Evolutionary conservation across 2,113 vertebrate species (phyloP).

Genomic region (Machaerirhynchus nigripectus): DNA sequence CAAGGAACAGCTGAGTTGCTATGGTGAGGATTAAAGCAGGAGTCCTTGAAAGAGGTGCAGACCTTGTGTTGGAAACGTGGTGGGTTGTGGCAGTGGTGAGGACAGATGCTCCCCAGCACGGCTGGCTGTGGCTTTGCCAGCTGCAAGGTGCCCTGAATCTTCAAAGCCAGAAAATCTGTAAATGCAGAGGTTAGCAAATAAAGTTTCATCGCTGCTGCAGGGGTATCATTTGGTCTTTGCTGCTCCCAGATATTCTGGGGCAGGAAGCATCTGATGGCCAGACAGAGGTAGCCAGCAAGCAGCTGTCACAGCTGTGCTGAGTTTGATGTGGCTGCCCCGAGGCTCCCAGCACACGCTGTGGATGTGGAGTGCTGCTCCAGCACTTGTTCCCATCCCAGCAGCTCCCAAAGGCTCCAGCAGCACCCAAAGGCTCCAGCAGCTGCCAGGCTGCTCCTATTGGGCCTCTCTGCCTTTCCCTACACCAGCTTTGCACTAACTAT

Average conservation of each 20-base stretch:
- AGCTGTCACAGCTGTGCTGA: background rate
- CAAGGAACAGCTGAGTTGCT: background rate
- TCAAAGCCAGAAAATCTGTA: background rate
- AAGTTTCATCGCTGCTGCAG: background rate
- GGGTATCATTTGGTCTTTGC: background rate
- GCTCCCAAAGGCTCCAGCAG: background rate
- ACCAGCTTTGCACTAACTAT: background rate
- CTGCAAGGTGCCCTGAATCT: background rate
- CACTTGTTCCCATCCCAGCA: background rate
- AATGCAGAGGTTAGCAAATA: background rate
- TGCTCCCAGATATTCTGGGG: background rate
- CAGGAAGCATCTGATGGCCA: background rate
- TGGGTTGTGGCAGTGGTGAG: background rate
- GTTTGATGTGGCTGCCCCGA: fast-evolving
- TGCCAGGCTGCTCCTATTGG: background rate
- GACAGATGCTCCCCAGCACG: background rate
- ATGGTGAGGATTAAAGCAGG: background rate
- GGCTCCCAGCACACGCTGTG: background rate
- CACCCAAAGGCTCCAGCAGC: background rate
- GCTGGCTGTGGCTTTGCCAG: background rate
- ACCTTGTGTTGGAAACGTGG: background rate
- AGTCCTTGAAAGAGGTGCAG: background rate
- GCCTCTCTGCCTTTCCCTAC: background rate
- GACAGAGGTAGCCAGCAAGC: background rate
- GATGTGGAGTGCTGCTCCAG: background rate